Evolutionary conservation across 2,113 vertebrate species (phyloP), one percentile per base, ranked within the genome.

Genomic region (Ancistrus triradiatus): DNA sequence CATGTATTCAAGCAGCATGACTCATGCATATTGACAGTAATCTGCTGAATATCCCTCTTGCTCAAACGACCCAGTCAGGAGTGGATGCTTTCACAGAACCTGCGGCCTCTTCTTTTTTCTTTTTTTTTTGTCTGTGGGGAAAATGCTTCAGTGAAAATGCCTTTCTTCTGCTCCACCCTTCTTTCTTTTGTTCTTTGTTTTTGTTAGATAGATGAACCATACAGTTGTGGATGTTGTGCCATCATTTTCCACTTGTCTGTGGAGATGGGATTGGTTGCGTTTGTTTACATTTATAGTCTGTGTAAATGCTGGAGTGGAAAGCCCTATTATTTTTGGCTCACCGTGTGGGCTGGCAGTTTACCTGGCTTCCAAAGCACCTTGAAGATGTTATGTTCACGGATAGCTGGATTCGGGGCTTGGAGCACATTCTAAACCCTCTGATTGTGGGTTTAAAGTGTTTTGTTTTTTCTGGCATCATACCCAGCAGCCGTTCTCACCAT

Each of bases 21-120:
- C 40, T 66, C 62, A 63, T 14, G 14, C 28, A 15, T 50, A 63
- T 58, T 49, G 35, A 40, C 33, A 19, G 43, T 58, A 58, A 57
- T 49, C 52, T 66, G 53, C 51, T 42, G 35, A 55, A 62, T 72
- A 72, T 63, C 44, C 50, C 52, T 67, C 18, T 63, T 48, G 58
- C 25, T 56, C 57, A 56, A 14, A 47, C 46, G 53, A 43, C 14
- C 18, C 62, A 42, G 11, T 18, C 38, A n/a, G 50, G 33, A n/a
- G 50, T 19, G 37, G 35, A 59, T 43, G 22, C 17, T 15, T 38
- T 13, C 35, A 62, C n/a, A 19, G 43, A 48, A 57, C 31, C 18
- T 38, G 40, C 13, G 11, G 35, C 35, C 46, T 21, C 46, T 3
- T 19, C 11, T 21, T 10, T 17, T 22, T 5, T 4, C 6, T 40